Percentiles rank a stretch among this genome's conserved stretches.
phyloP scores from a whole-genome alignment of 2,888 invertebrate species.

The Conistra vaccinii region DNA sequence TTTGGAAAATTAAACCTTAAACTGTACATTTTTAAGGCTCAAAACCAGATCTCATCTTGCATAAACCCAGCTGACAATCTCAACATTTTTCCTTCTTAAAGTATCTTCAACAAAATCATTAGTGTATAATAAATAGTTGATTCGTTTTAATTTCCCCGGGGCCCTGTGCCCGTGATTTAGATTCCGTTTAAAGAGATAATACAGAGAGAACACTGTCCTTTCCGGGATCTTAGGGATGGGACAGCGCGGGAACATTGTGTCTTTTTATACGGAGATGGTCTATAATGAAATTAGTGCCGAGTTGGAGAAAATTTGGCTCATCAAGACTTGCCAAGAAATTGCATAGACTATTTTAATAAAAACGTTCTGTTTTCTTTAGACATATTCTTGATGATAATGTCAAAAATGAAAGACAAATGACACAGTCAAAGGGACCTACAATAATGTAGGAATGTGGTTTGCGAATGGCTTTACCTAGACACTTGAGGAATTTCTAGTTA shows the following conservation, averaged over 20 bases:
- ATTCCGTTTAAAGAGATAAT: slow-evolving; percentile 65
- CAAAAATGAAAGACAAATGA: too few relatives aligned
- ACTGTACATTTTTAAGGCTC: background rate
- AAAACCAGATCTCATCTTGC: background rate
- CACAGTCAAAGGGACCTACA: background rate
- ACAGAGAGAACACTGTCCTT: slow-evolving; percentile 46
- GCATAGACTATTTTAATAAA: background rate
- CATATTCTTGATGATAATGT: background rate
- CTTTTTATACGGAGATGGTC: slow-evolving; percentile 7
- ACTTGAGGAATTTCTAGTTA: slow-evolving; percentile 4
- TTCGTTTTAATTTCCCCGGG: slow-evolving; percentile 69
- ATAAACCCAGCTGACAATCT: background rate
- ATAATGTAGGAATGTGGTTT: slow-evolving; percentile 8
- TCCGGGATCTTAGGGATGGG: slow-evolving; percentile 31
- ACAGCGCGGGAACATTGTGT: slow-evolving; percentile 3
- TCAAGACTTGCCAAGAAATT: background rate
- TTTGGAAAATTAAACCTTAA: background rate
- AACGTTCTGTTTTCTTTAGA: background rate
- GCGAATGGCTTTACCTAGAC: background rate
- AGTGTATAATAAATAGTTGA: slow-evolving; percentile 62
- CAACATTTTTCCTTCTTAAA: slow-evolving; percentile 29
- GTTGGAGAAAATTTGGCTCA: background rate
- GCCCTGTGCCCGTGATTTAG: slow-evolving; percentile 66
- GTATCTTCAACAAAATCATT: slow-evolving; percentile 48
- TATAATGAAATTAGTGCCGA: slow-evolving; percentile 12